A percentile compares a stretch with the other conserved stretches of the same genome.
These are phyloP conservation scores for Brachypterus glaber DNA, from an alignment of 2,888 invertebrate genomes.

Conservation along the genomic window DNA sequence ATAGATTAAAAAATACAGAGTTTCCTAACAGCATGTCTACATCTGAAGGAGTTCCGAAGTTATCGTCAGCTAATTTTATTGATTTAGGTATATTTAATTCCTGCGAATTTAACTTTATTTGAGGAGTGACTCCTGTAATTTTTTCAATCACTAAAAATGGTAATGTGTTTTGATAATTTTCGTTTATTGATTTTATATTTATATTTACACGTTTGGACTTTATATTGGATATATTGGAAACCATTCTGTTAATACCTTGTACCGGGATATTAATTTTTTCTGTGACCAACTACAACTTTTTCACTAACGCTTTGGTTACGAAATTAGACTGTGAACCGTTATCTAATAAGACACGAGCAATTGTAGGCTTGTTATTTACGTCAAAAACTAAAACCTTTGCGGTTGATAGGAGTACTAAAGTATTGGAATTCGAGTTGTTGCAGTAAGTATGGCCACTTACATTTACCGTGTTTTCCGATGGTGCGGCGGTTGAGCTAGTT, in stretches of 20 bases:
- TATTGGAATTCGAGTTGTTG: neutral
- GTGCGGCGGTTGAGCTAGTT: neutral
- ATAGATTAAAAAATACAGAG: slow-evolving; percentile 13
- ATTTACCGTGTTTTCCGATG: neutral
- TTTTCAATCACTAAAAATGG: slow-evolving; percentile 12
- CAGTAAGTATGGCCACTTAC: neutral
- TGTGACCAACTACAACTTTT: neutral
- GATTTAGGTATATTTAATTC: neutral
- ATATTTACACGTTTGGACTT: neutral
- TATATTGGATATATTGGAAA: neutral
- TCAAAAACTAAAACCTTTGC: neutral
- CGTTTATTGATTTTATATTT: slow-evolving; percentile 4
- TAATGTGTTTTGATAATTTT: slow-evolving; percentile 2
- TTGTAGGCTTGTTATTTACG: neutral
- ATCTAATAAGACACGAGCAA: neutral
- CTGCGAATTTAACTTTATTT: neutral
- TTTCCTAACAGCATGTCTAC: slow-evolving; percentile 18
- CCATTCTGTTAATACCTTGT: neutral
- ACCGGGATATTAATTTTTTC: neutral
- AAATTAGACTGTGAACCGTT: slow-evolving; percentile 4
- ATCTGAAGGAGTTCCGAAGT: slow-evolving; percentile 16
- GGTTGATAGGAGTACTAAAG: slow-evolving; percentile 1
- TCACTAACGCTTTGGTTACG: neutral
- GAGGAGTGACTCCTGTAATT: slow-evolving; percentile 13
- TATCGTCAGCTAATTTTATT: neutral